Conservation (phyloP, 2,888 invertebrate species). For the Opisthograptis luteolata region DNA sequence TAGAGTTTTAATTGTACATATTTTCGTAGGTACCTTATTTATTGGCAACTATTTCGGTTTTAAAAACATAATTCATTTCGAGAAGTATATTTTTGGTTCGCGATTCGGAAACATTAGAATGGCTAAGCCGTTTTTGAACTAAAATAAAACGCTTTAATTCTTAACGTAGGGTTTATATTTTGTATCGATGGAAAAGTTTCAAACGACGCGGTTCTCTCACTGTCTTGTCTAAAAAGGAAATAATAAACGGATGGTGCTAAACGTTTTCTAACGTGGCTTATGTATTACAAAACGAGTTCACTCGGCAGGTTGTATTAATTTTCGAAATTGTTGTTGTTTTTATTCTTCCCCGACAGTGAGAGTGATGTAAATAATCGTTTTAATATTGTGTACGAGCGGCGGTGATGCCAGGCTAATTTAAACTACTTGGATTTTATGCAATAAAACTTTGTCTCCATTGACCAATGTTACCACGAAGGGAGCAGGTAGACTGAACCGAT, state of each 20-base stretch:
- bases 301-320: constrained; percentile 56
- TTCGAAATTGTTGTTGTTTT: constrained; percentile 36
- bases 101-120: constrained; percentile 43
- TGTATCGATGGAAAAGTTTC: constrained; percentile 81
- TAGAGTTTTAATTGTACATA: constrained; percentile 75
- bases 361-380: constrained; percentile 70
- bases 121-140: constrained; percentile 68
- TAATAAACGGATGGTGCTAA: constrained; percentile 67
- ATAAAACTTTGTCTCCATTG: constrained; percentile 50
- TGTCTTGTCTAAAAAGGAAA: constrained; percentile 54
- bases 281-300: constrained; percentile 18
- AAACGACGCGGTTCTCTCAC: constrained; percentile 60
- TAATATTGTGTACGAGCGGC: constrained; percentile 56
- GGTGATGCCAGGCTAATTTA: constrained; percentile 67
- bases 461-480: neutral
- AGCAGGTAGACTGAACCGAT: neutral
- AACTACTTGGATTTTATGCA: constrained; percentile 59
- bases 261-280: constrained; percentile 30
- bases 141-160: constrained; percentile 70
- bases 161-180: constrained; percentile 65
- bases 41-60: constrained; percentile 69
- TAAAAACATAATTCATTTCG: constrained; percentile 35
- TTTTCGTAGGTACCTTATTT: constrained; percentile 61
- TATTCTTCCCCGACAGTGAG: constrained; percentile 63
- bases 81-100: constrained; percentile 41